Conservation (phyloP, 2,113 vertebrate genomes). For the Rhinoderma darwinii region DNA sequence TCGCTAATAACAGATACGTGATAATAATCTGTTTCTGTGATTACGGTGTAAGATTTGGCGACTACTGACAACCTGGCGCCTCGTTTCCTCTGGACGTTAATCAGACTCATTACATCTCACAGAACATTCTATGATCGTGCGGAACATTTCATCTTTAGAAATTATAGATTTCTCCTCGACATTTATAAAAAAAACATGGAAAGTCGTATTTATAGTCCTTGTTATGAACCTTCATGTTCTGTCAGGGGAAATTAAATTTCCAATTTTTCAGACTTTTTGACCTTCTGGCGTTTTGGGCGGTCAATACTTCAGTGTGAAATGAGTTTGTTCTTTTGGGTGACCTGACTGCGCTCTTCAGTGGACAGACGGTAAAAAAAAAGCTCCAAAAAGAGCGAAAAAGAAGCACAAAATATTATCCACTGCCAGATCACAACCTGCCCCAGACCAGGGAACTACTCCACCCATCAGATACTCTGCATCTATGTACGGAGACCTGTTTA, state of each 20-base stretch:
- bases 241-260: conserved; percentile 3
- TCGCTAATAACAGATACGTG: too few relatives aligned
- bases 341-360: too few relatives aligned
- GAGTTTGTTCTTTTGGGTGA: neutral
- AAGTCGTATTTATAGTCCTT: neutral
- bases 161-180: neutral
- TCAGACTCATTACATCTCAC: neutral
- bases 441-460: too few relatives aligned
- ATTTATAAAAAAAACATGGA: neutral
- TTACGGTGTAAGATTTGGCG: too few relatives aligned
- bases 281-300: neutral
- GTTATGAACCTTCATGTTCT: neutral
- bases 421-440: too few relatives aligned
- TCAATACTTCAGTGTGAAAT: neutral
- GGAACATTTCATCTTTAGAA: neutral
- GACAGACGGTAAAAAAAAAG: neutral
- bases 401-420: neutral
- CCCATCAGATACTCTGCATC: neutral
- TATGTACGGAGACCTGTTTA: too few relatives aligned
- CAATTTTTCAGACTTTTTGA: neutral
- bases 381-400: neutral
- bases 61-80: too few relatives aligned
- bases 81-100: too few relatives aligned
- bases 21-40: too few relatives aligned
- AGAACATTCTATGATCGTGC: neutral